Conservation (phyloP, 2,888 invertebrate genomes). For the Acanthosepion pharaonis region DNA sequence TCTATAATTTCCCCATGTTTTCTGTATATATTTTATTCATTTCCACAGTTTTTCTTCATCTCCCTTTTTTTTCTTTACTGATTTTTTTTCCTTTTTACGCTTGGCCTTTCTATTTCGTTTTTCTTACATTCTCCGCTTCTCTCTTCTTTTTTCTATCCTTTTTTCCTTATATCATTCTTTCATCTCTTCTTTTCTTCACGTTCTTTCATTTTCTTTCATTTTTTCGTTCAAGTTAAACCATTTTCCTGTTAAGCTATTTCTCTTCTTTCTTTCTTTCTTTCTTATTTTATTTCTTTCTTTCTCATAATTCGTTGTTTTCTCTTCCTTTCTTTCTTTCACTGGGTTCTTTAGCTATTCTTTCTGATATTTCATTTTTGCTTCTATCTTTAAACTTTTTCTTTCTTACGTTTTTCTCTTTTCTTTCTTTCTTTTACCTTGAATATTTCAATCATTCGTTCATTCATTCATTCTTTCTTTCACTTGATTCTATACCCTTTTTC, state of each 20-base stretch:
- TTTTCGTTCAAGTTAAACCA: no score
- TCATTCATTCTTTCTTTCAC: neutral
- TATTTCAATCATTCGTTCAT: rapidly evolving
- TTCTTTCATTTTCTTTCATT: neutral
- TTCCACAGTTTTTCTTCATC: neutral
- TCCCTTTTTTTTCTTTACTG: neutral
- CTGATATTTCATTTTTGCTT: neutral
- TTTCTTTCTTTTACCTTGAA: neutral
- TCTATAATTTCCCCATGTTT: neutral
- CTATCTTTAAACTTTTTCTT: neutral
- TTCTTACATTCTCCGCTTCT: neutral
- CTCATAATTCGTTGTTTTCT: neutral
- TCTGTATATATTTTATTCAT: neutral
- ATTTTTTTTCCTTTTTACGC: neutral
- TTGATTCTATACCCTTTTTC: no score
- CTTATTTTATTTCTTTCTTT: neutral
- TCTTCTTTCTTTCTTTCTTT: neutral
- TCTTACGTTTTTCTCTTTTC: neutral
- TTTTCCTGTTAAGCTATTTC: neutral
- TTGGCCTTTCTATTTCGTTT: neutral
- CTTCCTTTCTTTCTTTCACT: neutral
- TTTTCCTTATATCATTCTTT: neutral
- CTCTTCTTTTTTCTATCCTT: neutral
- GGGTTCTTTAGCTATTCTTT: neutral
- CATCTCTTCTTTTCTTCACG: no score